phyloP scores from a whole-genome alignment of 2,113 vertebrate genomes.

The Sminthopsis crassicaudata region DNA sequence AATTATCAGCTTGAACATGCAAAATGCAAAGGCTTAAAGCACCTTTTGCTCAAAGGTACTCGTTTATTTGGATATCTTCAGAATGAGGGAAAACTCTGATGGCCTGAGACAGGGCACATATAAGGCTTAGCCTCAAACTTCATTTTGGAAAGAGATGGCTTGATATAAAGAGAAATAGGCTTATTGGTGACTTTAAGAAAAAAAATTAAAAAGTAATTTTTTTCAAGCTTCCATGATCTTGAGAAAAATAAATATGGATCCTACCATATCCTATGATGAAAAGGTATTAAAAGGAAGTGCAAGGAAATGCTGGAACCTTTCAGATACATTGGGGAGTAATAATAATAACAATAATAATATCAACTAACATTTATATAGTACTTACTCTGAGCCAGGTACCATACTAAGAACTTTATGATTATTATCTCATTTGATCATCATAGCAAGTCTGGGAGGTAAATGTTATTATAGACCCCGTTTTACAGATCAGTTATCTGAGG shows the following conservation, averaged over 20 bases:
- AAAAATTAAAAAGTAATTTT: background rate
- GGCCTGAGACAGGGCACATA: background rate
- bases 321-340: background rate
- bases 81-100: background rate
- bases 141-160: too few species aligned
- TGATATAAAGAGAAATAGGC: background rate
- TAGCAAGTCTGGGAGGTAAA: background rate
- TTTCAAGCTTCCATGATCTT: background rate
- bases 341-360: background rate
- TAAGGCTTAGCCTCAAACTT: background rate
- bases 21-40: slow-evolving; percentile 46
- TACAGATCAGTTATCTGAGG: background rate
- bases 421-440: background rate
- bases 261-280: slow-evolving; percentile 37
- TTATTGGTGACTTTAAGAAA: background rate
- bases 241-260: slow-evolving; percentile 33
- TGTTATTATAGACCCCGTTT: background rate
- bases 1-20: slow-evolving; percentile 49
- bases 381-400: background rate
- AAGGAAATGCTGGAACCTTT: background rate
- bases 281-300: slow-evolving; percentile 7
- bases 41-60: slow-evolving; percentile 50
- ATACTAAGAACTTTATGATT: background rate
- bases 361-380: background rate
- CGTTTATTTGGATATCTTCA: slow-evolving; percentile 43